phyloP scores from a whole-genome alignment of 2,797 vertebrate species.

The Sebastes trivittatus region DNA sequence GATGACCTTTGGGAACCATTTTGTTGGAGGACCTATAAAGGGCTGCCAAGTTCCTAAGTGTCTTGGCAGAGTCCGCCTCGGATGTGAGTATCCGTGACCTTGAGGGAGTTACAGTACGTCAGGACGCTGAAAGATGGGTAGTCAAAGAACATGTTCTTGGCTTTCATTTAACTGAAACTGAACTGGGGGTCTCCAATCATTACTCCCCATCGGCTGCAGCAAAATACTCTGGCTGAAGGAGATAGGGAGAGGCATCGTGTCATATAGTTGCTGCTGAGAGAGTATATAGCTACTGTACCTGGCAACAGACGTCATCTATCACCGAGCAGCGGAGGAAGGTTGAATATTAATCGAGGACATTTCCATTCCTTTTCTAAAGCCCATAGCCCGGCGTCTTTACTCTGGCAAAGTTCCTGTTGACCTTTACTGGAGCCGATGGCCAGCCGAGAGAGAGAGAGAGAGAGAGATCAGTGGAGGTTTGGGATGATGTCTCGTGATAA shows the following conservation, averaged over 20 bases:
- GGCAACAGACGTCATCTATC: conserved; percentile 27
- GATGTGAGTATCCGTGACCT: too few species aligned
- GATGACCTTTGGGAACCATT: too few species aligned
- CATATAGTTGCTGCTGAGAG: conserved; percentile 8
- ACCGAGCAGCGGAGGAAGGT: conserved; percentile 3
- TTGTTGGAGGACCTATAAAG: too few species aligned
- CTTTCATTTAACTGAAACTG: too few species aligned
- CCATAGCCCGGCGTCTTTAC: neutral
- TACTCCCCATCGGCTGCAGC: conserved; percentile 1
- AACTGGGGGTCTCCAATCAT: conserved; percentile 7
- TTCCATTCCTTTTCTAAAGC: conserved; percentile 1
- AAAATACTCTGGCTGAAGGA: neutral
- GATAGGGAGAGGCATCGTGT: neutral
- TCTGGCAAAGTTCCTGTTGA: conserved; percentile 1
- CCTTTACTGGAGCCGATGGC: conserved; percentile 6
- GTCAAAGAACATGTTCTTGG: too few species aligned
- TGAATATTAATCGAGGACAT: conserved; percentile 34
- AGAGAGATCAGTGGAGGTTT: neutral
- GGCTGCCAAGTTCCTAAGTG: too few species aligned
- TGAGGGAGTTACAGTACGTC: too few species aligned
- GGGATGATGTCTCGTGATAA: neutral
- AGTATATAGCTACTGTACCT: conserved; percentile 11
- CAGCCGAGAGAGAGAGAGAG: neutral
- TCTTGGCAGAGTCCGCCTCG: too few species aligned
- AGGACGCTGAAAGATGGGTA: too few species aligned